phyloP scores from a whole-genome alignment of 92 coral and sea anemone species.

The Phenganax subtilis region DNA sequence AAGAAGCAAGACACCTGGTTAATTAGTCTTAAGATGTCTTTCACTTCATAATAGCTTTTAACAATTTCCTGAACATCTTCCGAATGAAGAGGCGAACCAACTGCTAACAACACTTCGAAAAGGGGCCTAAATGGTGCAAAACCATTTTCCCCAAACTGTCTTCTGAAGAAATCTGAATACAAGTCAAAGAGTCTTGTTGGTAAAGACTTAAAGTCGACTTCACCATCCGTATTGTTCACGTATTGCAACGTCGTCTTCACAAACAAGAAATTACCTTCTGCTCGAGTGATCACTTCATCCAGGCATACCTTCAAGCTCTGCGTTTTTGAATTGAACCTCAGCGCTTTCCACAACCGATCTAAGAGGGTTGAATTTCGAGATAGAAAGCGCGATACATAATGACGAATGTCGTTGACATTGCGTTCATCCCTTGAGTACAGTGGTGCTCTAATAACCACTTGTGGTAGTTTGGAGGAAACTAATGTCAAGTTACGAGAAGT shows the following conservation, averaged over 20 bases:
- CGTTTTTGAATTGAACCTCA: neutral
- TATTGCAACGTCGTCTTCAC: slow-evolving; percentile 54
- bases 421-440: slow-evolving; percentile 47
- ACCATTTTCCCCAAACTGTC: slow-evolving; percentile 27
- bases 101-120: slow-evolving; percentile 56
- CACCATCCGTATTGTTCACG: neutral
- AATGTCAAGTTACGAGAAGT: slow-evolving; percentile 58
- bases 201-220: neutral
- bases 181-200: slow-evolving; percentile 43
- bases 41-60: slow-evolving; percentile 25
- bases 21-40: slow-evolving; percentile 18
- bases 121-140: slow-evolving; percentile 41
- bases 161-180: slow-evolving; percentile 26
- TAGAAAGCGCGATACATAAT: slow-evolving; percentile 19
- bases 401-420: slow-evolving; percentile 57
- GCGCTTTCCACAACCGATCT: slow-evolving; percentile 13
- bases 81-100: slow-evolving; percentile 45
- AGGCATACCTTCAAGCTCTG: neutral
- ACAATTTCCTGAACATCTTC: slow-evolving; percentile 47
- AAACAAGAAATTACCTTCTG: slow-evolving; percentile 66
- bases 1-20: slow-evolving; percentile 31
- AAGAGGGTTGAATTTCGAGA: slow-evolving; percentile 12
- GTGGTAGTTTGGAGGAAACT: slow-evolving; percentile 12
- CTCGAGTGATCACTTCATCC: slow-evolving; percentile 23
- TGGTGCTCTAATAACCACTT: neutral